Evolutionary conservation across 2,113 vertebrate genomes (phyloP), one percentile per base, ranked within the genome.

Genomic region (Centropus bengalensis): DNA sequence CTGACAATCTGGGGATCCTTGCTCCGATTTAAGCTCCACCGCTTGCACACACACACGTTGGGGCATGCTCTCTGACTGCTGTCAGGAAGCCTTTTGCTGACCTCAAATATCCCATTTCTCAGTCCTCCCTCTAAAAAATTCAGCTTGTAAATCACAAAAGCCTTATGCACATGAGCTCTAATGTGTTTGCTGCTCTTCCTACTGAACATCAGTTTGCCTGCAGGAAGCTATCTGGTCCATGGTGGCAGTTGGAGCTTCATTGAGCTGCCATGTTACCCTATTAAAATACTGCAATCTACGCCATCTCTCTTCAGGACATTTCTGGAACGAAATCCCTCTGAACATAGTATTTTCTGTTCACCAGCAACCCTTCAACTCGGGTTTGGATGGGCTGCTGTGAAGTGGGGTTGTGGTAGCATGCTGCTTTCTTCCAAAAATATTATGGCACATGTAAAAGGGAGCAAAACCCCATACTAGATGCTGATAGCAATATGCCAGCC

Each of bases 31-130:
- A 51, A 63, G 44, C 49, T 62, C 1, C 24, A 15, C 38, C 1
- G 1, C 18, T 2, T 2, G 18, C 8, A 9, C 0, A 1, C 32
- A 27, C 0, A 0, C 16, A 6, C 2, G 3, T 21, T 40, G 71
- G n/a, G 44, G 10, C 0, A 2, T 10, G 14, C 30, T 32, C 51
- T 33, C 51, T 62, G 42, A 19, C 15, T 52, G 59, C 32, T 62
- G 47, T 40, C 2, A 2, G 19, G 40, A 85, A 58, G 36, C 7
- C 22, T 62, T 64, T 27, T 33, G 27, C 21, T 63, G 60, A 23
- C 19, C 33, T 22, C 49, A n/a, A 7, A 32, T 3, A 3, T 69
- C 49, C 38, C 13, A 10, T 8, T 7, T n/a, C 71, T 82, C 44
- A n/a, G 16, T n/a, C 38, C 26, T 59, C 40, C 32, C 66, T 47